Evolutionary conservation across 2,113 vertebrate species (phyloP).

Genomic region (Puma concolor): DNA sequence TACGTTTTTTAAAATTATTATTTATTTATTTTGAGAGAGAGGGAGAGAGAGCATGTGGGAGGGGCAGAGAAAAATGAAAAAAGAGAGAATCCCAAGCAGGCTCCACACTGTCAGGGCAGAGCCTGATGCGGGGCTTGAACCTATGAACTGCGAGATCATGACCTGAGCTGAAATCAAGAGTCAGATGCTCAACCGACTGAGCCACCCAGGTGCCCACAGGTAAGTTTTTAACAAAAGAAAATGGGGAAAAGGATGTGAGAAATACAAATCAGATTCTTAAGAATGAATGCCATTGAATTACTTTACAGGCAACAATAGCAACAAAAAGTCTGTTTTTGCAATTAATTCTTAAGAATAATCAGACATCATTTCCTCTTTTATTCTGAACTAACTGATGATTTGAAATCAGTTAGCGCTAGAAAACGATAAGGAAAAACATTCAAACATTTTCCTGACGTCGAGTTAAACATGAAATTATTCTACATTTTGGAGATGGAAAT

Average conservation of each 20-base stretch:
- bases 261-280: not conserved
- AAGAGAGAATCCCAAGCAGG: too few species aligned
- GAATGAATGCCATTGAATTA: not conserved
- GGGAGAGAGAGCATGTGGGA: too few species aligned
- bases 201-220: too few species aligned
- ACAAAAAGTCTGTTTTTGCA: not conserved
- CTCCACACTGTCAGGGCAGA: too few species aligned
- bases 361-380: not conserved
- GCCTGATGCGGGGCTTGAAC: too few species aligned
- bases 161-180: too few species aligned
- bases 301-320: not conserved
- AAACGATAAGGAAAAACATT: slow-evolving; percentile 28
- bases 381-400: not conserved
- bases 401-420: not conserved
- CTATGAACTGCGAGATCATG: too few species aligned
- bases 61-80: too few species aligned
- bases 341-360: not conserved
- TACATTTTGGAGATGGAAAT: not conserved
- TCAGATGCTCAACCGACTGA: too few species aligned
- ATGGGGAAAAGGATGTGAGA: not conserved
- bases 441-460: not conserved
- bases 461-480: not conserved
- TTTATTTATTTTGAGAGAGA: too few species aligned
- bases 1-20: not conserved
- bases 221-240: not conserved